Conservation (phyloP, 1,140 invertebrate species). For the Chelonus insularis region DNA sequence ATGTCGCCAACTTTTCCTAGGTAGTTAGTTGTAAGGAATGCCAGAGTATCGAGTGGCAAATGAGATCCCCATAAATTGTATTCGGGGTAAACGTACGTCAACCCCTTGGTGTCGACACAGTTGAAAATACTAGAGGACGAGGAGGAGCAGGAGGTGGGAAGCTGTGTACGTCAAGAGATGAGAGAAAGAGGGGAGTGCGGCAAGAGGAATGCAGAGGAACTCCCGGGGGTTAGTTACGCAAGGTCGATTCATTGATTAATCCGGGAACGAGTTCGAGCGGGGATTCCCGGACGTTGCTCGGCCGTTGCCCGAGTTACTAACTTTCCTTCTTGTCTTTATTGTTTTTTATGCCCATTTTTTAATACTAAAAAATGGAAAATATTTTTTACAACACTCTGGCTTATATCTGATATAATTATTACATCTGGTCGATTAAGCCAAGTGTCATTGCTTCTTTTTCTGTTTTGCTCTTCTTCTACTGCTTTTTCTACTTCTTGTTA, state of each 20-base stretch:
- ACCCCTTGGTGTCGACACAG: background rate
- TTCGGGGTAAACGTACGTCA: conserved; percentile 17
- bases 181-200: background rate
- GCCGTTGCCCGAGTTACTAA: conserved; percentile 19
- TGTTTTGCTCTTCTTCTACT: too few relatives aligned
- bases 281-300: conserved; percentile 7
- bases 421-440: background rate
- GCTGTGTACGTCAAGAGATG: background rate
- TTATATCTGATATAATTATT: background rate
- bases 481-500: too few relatives aligned
- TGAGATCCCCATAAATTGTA: conserved; percentile 1
- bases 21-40: background rate
- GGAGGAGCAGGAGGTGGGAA: background rate
- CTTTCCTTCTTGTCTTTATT: background rate
- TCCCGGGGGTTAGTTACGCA: conserved; percentile 21
- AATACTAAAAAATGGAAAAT: background rate
- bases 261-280: conserved; percentile 16
- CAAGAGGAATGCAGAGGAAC: conserved; percentile 14
- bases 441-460: background rate
- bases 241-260: conserved; percentile 31
- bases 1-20: too few relatives aligned
- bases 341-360: background rate
- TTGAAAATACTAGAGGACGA: background rate
- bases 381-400: background rate
- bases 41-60: background rate